Base-by-base conservation (phyloP, 2,888 invertebrate species). In the Pilophorus perplexus region DNA sequence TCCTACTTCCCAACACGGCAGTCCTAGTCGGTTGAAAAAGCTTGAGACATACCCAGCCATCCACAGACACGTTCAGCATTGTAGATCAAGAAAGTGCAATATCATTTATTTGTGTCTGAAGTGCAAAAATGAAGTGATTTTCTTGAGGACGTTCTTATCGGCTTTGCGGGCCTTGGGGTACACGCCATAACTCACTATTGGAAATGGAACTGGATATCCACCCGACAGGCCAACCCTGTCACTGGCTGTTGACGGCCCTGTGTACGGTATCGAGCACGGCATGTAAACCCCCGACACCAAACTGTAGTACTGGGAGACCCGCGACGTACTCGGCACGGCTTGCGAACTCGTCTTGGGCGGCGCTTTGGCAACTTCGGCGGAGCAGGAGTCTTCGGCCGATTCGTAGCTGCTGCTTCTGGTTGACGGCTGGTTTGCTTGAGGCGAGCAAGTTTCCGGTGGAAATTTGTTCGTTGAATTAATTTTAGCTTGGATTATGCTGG, bases 391-490 rank as follows among this genome's bases (percentile, higher is more conserved):
- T 23, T 59, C 59, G 2, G 42, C 42, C 20, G 59, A 59, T n/a
- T 42, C 40, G 42, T 59, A 59, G 16, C 25, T 42, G 42, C 59
- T 59, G 16, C 5, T 20, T 37, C 38, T 20, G 20, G 18, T 37
- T 1, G 55, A 37, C 20, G 20, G 4, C 10, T 37, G 28, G n/a
- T 18, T 14, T 2, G 18, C 38, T n/a, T 37, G 22, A 20, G n/a
- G n/a, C 12, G 10, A 22, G 5, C 3, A 4, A 3, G 48, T 48
- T 3, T 8, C 18, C 12, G 6, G 12, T 8, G 33, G 33, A 6
- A 12, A 33, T 33, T 16, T 4, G 10, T 16, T 12, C 8, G 42
- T 10, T 5, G n/a, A 5, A 14, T 5, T 5, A 4, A 22, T 48
- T 3, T 12, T 12, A 5, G 16, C 48, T 6, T 5, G 16, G 42